A percentile compares a stretch with the other conserved stretches of the same genome.
Evolutionary conservation across 2,888 invertebrate genomes (phyloP).

Genomic region (Melolontha melolontha): DNA sequence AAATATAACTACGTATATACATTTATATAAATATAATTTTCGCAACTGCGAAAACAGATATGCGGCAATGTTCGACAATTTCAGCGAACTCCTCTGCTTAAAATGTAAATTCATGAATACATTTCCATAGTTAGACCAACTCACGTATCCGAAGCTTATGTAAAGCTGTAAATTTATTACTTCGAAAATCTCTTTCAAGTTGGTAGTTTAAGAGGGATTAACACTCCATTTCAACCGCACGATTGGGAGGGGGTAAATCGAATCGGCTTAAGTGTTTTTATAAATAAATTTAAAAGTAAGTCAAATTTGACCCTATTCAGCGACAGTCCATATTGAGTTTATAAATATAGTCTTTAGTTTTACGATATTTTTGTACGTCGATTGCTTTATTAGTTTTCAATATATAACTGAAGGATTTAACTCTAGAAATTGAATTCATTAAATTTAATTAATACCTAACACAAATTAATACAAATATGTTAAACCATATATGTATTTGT

Average conservation of each 20-base stretch:
- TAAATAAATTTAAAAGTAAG: constrained; percentile 16
- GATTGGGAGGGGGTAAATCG: constrained; percentile 41
- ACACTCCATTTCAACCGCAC: constrained; percentile 68
- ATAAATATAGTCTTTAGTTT: too few relatives aligned
- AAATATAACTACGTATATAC: background rate
- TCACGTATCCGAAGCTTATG: constrained; percentile 69
- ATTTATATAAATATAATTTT: too few relatives aligned
- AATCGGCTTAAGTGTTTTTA: constrained; percentile 30
- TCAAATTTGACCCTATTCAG: too few relatives aligned
- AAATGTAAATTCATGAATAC: constrained; percentile 42
- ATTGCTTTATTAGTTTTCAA: too few relatives aligned
- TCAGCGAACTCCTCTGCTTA: constrained; percentile 35
- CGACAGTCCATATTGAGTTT: too few relatives aligned
- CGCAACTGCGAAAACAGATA: constrained; percentile 21
- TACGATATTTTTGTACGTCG: too few relatives aligned
- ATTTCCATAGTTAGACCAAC: constrained; percentile 60
- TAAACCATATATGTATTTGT: too few relatives aligned
- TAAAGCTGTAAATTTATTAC: constrained; percentile 72
- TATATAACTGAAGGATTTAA: too few relatives aligned
- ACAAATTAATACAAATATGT: too few relatives aligned
- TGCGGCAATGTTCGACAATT: constrained; percentile 34
- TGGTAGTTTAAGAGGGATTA: constrained; percentile 68
- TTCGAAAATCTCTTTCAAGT: constrained; percentile 70
- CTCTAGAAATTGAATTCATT: too few relatives aligned
- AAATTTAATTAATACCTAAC: too few relatives aligned